A percentile compares a stretch with the other conserved stretches of the same genome.
phyloP scores from a whole-genome alignment of 2,797 vertebrate genomes.

The Spondyliosoma cantharus region DNA sequence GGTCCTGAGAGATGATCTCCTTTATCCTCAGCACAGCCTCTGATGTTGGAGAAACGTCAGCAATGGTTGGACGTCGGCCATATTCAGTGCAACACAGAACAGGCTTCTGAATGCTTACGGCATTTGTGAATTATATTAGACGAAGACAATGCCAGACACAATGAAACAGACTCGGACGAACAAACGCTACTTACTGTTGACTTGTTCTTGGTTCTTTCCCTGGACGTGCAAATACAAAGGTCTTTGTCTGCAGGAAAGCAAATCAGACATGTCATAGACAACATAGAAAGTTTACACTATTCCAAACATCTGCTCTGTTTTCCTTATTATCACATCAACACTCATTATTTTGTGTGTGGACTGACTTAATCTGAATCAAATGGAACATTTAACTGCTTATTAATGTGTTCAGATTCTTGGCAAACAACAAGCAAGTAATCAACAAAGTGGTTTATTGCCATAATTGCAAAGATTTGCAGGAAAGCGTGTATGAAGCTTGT shows the following conservation, averaged over 20 bases:
- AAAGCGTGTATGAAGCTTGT: neutral
- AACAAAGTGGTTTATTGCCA: neutral
- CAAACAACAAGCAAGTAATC: neutral
- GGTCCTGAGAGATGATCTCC: conserved; percentile 85
- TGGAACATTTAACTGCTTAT: neutral
- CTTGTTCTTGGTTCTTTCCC: conserved; percentile 84
- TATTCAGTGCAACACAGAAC: neutral
- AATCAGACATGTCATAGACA: conserved; percentile 45
- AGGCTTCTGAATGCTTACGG: neutral
- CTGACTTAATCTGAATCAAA: neutral
- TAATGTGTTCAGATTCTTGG: neutral
- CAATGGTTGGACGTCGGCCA: conserved; percentile 6
- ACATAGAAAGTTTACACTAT: neutral
- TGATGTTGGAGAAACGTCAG: conserved; percentile 54
- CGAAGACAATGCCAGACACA: neutral
- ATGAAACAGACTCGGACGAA: neutral
- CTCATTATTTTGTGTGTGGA: neutral
- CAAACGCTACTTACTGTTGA: conserved; percentile 83
- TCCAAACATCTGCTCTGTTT: neutral
- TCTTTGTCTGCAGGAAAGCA: conserved; percentile 79
- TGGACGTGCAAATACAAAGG: conserved; percentile 87
- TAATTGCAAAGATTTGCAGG: neutral
- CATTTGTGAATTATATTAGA: conserved; percentile 11
- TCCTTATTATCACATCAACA: neutral
- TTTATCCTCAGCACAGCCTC: conserved; percentile 86